These are phyloP conservation scores for Hydraecia micacea DNA, from an alignment of 2,888 invertebrate species.

Conservation along the genomic window DNA sequence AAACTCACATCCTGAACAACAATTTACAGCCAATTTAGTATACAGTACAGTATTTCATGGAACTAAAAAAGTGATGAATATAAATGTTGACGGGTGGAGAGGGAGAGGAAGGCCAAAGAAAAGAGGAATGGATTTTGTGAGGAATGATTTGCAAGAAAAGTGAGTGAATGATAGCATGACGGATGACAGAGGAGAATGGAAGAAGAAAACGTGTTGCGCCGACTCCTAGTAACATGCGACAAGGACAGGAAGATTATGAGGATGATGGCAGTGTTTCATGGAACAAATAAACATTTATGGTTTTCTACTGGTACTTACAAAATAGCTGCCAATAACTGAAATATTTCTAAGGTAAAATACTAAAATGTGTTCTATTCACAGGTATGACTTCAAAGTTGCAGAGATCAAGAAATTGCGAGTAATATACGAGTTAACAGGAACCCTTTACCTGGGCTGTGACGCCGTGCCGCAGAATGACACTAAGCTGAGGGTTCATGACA, in stretches of 20 bases:
- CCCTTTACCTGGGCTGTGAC: slow-evolving; percentile 89
- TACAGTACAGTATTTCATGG: neutral
- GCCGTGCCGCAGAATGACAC: slow-evolving; percentile 91
- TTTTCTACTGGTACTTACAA: neutral
- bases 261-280: neutral
- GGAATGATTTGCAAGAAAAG: too few relatives aligned
- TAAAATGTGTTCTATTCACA: slow-evolving; percentile 59
- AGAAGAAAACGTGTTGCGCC: too few relatives aligned
- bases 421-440: slow-evolving; percentile 88
- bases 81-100: neutral
- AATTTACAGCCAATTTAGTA: neutral
- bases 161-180: too few relatives aligned
- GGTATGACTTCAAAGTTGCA: slow-evolving; percentile 90
- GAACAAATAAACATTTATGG: neutral
- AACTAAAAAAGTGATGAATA: neutral
- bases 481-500: slow-evolving; percentile 89
- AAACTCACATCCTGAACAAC: neutral
- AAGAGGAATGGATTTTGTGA: too few relatives aligned
- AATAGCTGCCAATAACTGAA: neutral
- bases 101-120: too few relatives aligned
- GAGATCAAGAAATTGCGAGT: slow-evolving; percentile 83
- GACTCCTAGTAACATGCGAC: too few relatives aligned
- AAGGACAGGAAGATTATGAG: neutral
- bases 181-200: too few relatives aligned
- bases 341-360: neutral